Evolutionary conservation across 2,888 invertebrate species (phyloP), one percentile per base, ranked within the genome.

Genomic region (Crioceris asparagi): DNA sequence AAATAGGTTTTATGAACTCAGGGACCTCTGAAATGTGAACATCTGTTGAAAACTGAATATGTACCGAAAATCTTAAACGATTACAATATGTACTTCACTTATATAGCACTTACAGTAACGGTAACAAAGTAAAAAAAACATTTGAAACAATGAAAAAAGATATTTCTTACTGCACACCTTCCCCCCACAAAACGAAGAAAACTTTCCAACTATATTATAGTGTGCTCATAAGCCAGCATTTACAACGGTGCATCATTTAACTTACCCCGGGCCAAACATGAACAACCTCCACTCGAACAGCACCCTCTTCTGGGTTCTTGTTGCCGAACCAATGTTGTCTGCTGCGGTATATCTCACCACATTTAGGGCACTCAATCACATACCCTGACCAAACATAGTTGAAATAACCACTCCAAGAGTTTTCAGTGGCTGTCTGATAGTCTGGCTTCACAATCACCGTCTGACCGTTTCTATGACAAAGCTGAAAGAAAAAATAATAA

Each of bases 291-390:
- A 72, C 68, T 39, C 74, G 64, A 10, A 83, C 79, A 8, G 77
- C 77, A 17, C 68, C 63, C 43, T 77, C 75, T 56, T 81, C 82
- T 1, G 83, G 81, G 42, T 75, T 72, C 49, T 76, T 75, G 54
- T 86, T 85, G 4, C 83, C 84, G 57, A 77, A 84, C 86, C 85
- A 87, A 59, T 78, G 79, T 55, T 85, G 77, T 16, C 84, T 69
- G 50, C 81, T 80, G 29, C 81, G 70, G 52, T 72, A 75, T 43
- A 82, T 79, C 46, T 79, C 74, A 1, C 82, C 81, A 61, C 81
- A 85, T 50, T 74, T 71, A 10, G 74, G 73, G 61, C 86, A 87
- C 54, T 83, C 82, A 40, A 86, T 74, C 1, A 81, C 74, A 53
- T 79, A 80, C 54, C 85, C 84, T 32, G 80, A 76, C 83, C 83